phyloP scores from a whole-genome alignment of 2,888 invertebrate species.

The Sinhomidia bicolor region DNA sequence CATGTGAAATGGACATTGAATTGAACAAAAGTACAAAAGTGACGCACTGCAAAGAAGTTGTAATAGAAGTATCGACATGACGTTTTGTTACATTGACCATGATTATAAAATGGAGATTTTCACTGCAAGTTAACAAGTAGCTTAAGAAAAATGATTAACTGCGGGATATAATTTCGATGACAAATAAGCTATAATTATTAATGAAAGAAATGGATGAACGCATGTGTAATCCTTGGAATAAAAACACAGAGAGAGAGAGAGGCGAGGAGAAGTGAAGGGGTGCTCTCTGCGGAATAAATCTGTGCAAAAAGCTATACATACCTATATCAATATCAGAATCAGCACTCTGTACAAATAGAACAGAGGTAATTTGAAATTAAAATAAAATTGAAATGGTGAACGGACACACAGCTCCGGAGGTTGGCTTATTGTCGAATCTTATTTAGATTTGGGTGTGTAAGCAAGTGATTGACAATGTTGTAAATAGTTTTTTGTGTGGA shows the following conservation, averaged over 20 bases:
- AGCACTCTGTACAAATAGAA: not conserved
- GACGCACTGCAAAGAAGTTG: not conserved
- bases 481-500: conserved; percentile 34
- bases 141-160: conserved; percentile 26
- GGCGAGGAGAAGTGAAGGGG: not conserved
- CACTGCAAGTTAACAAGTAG: not conserved
- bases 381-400: not conserved
- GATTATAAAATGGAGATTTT: not conserved
- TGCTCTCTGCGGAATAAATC: not conserved
- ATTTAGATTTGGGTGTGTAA: conserved; percentile 43
- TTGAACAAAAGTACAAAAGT: not conserved
- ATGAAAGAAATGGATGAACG: conserved; percentile 2
- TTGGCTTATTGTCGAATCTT: not conserved
- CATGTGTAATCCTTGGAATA: not conserved
- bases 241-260: not conserved
- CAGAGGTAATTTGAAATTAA: not conserved
- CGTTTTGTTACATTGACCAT: not conserved
- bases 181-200: conserved; percentile 32
- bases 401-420: not conserved
- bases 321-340: not conserved
- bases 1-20: not conserved
- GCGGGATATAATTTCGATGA: conserved; percentile 30
- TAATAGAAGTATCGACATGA: no score
- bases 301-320: not conserved
- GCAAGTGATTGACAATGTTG: conserved; percentile 28